phyloP scores from a whole-genome alignment of 2,797 vertebrate species.

The Sebastes hopkinsi region DNA sequence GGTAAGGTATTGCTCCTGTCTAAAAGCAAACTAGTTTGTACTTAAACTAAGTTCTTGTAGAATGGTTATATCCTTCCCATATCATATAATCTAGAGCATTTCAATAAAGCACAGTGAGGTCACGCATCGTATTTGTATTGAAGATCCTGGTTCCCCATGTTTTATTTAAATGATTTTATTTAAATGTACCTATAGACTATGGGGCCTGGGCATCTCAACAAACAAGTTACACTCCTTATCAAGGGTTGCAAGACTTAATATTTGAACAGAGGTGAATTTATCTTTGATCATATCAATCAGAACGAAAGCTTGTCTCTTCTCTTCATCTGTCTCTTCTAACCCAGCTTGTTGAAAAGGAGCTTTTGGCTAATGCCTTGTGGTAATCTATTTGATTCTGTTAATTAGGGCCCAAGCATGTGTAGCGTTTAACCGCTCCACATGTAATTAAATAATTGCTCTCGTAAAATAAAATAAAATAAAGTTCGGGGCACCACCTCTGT shows the following conservation, averaged over 20 bases:
- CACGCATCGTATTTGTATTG: rapidly evolving
- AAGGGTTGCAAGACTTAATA: rapidly evolving
- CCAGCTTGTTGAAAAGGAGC: background rate
- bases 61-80: background rate
- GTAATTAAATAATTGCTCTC: too few species aligned
- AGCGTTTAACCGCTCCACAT: too few species aligned
- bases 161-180: too few species aligned
- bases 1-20: conserved; percentile 73
- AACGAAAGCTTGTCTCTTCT: background rate
- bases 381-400: too few species aligned
- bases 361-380: background rate
- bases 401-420: too few species aligned
- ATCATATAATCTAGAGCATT: background rate
- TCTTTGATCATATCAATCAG: too few species aligned
- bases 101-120: background rate
- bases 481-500: too few species aligned
- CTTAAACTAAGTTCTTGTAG: background rate
- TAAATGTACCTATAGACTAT: too few species aligned
- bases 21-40: background rate
- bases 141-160: too few species aligned
- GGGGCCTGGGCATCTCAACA: too few species aligned
- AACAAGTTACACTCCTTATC: background rate
- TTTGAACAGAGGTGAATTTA: too few species aligned
- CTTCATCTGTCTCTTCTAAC: background rate
- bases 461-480: too few species aligned